A percentile compares a stretch with the other conserved stretches of the same genome.
Conservation (phyloP, 2,888 invertebrate genomes). For the Opisthograptis luteolata region DNA sequence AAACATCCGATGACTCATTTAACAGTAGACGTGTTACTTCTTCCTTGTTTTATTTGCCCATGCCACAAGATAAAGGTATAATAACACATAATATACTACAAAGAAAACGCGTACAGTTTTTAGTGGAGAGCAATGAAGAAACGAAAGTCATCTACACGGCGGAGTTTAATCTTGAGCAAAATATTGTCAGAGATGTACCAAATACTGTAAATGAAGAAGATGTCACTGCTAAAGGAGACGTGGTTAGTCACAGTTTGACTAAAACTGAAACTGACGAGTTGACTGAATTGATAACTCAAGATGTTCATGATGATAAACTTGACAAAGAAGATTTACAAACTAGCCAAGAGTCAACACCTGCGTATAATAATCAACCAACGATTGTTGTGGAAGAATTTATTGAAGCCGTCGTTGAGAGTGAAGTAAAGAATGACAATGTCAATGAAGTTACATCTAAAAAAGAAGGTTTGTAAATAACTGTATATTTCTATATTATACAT, state of each 20-base stretch:
- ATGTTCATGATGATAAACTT: slow-evolving; percentile 38
- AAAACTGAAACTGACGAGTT: slow-evolving; percentile 45
- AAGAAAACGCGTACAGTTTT: slow-evolving; percentile 89
- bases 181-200: slow-evolving; percentile 49
- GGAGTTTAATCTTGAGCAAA: slow-evolving; percentile 73
- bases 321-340: slow-evolving; percentile 46
- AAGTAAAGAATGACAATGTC: slow-evolving; percentile 25
- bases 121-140: slow-evolving; percentile 86
- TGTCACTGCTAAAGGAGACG: slow-evolving; percentile 66
- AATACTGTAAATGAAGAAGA: slow-evolving; percentile 57
- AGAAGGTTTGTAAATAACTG: slow-evolving; percentile 45
- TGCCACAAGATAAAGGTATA: slow-evolving; percentile 72
- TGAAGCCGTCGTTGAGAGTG: slow-evolving; percentile 27
- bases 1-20: slow-evolving; percentile 58
- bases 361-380: slow-evolving; percentile 32
- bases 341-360: slow-evolving; percentile 26
- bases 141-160: slow-evolving; percentile 79
- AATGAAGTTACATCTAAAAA: slow-evolving; percentile 29
- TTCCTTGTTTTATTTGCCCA: slow-evolving; percentile 87
- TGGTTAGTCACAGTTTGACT: slow-evolving; percentile 68
- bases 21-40: slow-evolving; percentile 64
- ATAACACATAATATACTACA: slow-evolving; percentile 67
- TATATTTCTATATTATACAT: no score
- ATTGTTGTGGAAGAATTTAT: slow-evolving; percentile 42
- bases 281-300: slow-evolving; percentile 51